These are phyloP conservation scores for Schizothorax lantsangensis DNA, from an alignment of 2,797 vertebrate genomes.

Conservation along the genomic window DNA sequence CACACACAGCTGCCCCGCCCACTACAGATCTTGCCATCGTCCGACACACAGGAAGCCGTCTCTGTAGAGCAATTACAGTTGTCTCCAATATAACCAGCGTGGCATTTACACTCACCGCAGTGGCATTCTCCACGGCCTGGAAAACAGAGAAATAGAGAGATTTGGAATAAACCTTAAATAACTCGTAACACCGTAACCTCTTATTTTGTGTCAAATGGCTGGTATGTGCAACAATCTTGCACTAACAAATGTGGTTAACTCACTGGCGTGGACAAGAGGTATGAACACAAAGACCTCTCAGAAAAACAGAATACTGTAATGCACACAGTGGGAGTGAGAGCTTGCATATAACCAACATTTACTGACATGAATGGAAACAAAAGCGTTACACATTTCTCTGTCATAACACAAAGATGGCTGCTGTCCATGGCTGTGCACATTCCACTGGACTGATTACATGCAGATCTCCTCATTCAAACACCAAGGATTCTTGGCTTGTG, in stretches of 20 bases:
- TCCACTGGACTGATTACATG: conserved; percentile 51
- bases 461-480: conserved; percentile 15
- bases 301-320: background rate
- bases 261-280: background rate
- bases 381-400: background rate
- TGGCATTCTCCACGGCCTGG: conserved; percentile 94
- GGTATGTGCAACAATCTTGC: background rate
- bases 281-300: conserved; percentile 19
- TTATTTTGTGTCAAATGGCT: background rate
- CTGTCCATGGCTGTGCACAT: conserved; percentile 40
- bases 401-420: conserved; percentile 20
- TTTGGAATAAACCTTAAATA: background rate
- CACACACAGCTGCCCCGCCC: conserved; percentile 88
- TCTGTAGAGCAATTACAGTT: conserved; percentile 96
- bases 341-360: background rate
- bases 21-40: conserved; percentile 91
- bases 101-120: conserved; percentile 96
- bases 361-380: conserved; percentile 13
- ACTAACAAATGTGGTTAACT: conserved; percentile 12
- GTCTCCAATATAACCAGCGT: conserved; percentile 89
- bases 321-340: background rate
- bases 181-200: background rate
- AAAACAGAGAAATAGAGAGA: conserved; percentile 14
- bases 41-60: conserved; percentile 81
- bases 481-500: conserved; percentile 11